phyloP scores from a whole-genome alignment of 1,140 invertebrate species.

The Polyergus mexicanus region DNA sequence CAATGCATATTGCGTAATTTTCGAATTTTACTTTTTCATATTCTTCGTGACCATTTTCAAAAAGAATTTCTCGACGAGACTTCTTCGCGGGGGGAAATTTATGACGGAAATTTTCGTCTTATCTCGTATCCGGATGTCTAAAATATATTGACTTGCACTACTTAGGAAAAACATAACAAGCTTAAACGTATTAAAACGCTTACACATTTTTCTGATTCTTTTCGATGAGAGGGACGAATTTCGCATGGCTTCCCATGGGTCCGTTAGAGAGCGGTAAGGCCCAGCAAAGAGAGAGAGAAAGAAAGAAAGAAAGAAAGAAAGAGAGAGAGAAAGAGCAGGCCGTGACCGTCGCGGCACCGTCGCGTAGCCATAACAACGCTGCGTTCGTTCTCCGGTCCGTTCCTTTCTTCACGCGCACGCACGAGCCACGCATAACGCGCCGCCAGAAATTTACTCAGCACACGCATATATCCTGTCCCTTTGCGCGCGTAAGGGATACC shows the following conservation, averaged over 20 bases:
- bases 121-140: not conserved
- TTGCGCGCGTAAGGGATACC: not conserved
- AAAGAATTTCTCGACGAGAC: not conserved
- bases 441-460: conserved; percentile 54
- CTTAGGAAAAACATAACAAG: not conserved
- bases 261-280: conserved; percentile 25
- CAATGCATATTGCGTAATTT: not conserved
- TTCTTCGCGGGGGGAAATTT: not conserved
- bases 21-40: not conserved
- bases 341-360: conserved; percentile 34
- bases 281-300: not conserved
- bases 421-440: conserved; percentile 27
- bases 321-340: not conserved
- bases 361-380: conserved; percentile 64
- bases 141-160: not conserved
- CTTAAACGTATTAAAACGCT: not conserved
- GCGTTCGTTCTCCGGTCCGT: conserved; percentile 39
- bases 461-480: not conserved
- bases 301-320: no score
- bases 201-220: not conserved
- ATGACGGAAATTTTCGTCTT: not conserved
- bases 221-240: conserved; percentile 20
- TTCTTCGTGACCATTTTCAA: not conserved
- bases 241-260: conserved; percentile 4
- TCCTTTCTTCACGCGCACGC: conserved; percentile 48